Base-by-base conservation (phyloP, 53 echinoderm and acorn worm genomes). In the Paelopatides confundens region DNA sequence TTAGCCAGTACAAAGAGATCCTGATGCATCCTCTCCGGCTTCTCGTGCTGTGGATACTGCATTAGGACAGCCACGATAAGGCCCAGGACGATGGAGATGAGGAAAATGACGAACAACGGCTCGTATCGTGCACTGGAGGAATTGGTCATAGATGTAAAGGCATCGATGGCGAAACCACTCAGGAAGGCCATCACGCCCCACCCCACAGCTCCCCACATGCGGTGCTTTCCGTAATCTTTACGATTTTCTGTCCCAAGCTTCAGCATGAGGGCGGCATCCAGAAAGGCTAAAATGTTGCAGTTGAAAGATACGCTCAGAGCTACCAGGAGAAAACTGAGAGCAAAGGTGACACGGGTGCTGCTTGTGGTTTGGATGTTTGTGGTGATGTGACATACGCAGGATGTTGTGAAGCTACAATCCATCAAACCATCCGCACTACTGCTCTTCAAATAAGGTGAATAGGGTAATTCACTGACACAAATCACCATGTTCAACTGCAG, bases 121-220 rank as follows among this genome's bases (percentile, higher is more conserved):
- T 76, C 85, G 54, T 84, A 95, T 38, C 93, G 89, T 29, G 69
- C 39, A 26, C 62, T 65, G 31, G 30, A 54, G 1, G 91, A 58
- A 69, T 66, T 47, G 27, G 65, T 63, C 28, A 63, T 35, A 31
- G 58, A 12, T 5, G 89, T 87, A 65, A 86, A 69, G 3, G 82
- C 35, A 31, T 96, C 96, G 14, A 95, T 86, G 43, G 93, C 87
- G 12, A 63, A 66, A 21, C 96, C 96, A 21, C 89, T 91, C 35
- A 93, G 63, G 33, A 95, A 50, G 5, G 96, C 94, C 69, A 96
- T 93, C 13, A 68, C 11, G 10, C 95, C 96, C 93, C 93, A 96
- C 53, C 96, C 95, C 21, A 96, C 70, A 3, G 96, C 93, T 15
- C 96, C 96, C 96, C 96, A 96, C 54, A 96, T 29, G 12, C 95